Base-by-base conservation (phyloP, 1,140 invertebrate genomes). In the Meteorus sp. region DNA sequence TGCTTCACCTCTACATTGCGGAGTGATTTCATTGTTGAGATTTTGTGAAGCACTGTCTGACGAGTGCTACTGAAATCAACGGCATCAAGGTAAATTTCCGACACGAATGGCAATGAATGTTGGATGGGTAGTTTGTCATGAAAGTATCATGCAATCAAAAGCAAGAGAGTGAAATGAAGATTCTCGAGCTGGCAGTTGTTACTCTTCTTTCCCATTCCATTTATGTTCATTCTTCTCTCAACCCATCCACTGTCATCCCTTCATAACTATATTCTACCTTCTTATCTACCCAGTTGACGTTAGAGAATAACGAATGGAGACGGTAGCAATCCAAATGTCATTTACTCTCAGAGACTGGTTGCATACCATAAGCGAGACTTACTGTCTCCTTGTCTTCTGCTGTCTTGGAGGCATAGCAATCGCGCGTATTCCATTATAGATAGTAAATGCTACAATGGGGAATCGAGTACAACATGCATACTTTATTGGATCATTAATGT, bases 401-500 rank as follows among this genome's bases (percentile, higher is more conserved):
- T 8, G 31, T 33, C 31, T n/a, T 8, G 7, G 7, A 33, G 31
- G 31, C n/a, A 29, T 29, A 29, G 27, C 9, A 29, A n/a, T n/a
- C n/a, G n/a, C n/a, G 27, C 35, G 35, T 11, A 13, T 39, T 39
- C 41, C 51, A 53, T 39, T 53, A 53, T 53, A 53, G 41, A 53
- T 53, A 41, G 19, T 53, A 22, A 53, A 53, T 53, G 51, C 33
- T 3, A 4, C 13, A 15, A 39, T 7, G 8, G 56, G 22, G 2
- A 39, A 11, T 8, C 25, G 15, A 5, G n/a, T 19, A 11, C 35
- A 31, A 25, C 13, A 58, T 58, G 37, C 56, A 58, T 58, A 58
- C 35, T 58, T 58, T 58, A 58, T 58, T 29, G 47, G 56, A 51
- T 58, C 56, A 58, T 58, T 58, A 58, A 58, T 29, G 47, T 25